Base-by-base conservation (phyloP, 2,113 vertebrate genomes). In the Nettapus auritus region DNA sequence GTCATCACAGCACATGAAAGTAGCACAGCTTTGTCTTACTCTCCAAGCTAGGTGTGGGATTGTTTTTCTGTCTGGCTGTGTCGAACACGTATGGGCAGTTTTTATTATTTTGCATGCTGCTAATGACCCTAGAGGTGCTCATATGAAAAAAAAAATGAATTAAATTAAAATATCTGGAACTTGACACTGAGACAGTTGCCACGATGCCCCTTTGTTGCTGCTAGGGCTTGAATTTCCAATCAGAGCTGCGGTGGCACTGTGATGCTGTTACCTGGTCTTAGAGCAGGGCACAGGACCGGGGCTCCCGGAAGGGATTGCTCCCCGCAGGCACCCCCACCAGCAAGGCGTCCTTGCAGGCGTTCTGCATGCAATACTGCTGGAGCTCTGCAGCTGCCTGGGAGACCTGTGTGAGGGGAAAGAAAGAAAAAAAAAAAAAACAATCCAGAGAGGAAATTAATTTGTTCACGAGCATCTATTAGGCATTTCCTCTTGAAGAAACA, bases 251-350 rank as follows among this genome's bases (percentile, higher is more conserved):
- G 0, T 17, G 11, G 6, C 16, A 59, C 70, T 50, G 19, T 44
- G 40, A 69, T 29, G 71, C 53, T 56, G 64, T 93, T 96, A 98
- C 98, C 97, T 84, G 89, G n/a, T 79, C 93, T 98, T 97, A 99
- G 66, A 99, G 98, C 3, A 99, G 96, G 66, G 98, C 86, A 60
- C 99, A 99, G 95, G 99, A 99, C 42, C 99, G 97, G 8, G 98
- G 99, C 44, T 99, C 99, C 71, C 99, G 98, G 97, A 99, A 99
- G 71, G 99, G 99, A 96, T 99, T 99, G 98, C 99, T 99, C 84
- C 99, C 99, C 0, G 99, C 98, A 14, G 99, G 99, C 56, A 99
- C 98, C 2, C 99, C 99, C 1, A 99, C 98, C 92, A 99, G 98
- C 93, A 99, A 96, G 40, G 99, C 99, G 20, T 99, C 99, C 97